Conservation (phyloP, 2,888 invertebrate species). For the Stenichneumon culpator region DNA sequence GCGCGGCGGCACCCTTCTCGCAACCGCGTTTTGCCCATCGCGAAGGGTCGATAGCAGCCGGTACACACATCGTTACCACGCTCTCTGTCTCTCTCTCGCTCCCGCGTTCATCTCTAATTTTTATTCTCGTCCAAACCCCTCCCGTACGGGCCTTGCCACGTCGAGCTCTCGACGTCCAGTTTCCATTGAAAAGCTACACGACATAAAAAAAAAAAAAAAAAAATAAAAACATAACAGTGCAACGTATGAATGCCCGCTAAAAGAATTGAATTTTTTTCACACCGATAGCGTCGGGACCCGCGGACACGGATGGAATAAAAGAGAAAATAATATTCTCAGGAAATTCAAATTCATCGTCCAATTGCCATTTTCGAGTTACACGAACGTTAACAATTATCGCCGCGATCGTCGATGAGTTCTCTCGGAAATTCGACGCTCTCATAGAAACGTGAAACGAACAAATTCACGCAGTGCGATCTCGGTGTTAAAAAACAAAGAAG, state of each 20-base stretch:
- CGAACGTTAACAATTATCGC: not conserved
- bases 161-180: not conserved
- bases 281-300: not conserved
- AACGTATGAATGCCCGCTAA: not conserved
- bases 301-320: conserved; percentile 3
- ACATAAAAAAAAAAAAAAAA: not conserved
- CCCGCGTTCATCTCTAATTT: conserved; percentile 30
- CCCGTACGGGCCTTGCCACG: not conserved
- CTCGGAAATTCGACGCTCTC: not conserved
- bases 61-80: conserved; percentile 60
- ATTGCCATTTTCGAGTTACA: conserved; percentile 41
- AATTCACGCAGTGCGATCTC: not conserved
- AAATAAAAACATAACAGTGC: too few relatives aligned
- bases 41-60: conserved; percentile 63
- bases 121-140: conserved; percentile 16
- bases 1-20: conserved; percentile 54
- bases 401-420: not conserved
- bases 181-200: not conserved
- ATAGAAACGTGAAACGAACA: not conserved
- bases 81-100: conserved; percentile 22
- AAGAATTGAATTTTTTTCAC: conserved; percentile 43
- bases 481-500: not conserved
- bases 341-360: conserved; percentile 48
- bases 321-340: conserved; percentile 36
- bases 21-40: conserved; percentile 48